phyloP scores from a whole-genome alignment of 1,140 invertebrate genomes.

The Mamestra configurata region DNA sequence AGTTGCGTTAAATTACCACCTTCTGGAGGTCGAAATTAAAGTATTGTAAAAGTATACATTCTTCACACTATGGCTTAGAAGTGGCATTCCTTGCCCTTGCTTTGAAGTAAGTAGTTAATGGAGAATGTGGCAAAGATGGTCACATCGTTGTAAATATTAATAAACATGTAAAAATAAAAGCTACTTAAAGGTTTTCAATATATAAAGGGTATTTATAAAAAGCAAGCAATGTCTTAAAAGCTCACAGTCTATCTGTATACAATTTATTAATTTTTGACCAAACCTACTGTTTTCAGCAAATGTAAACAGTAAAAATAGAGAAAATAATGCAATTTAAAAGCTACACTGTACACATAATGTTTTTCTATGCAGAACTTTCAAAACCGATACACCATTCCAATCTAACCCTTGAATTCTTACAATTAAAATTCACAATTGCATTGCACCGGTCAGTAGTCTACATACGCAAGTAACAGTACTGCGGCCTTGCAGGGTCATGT shows the following conservation, averaged over 20 bases:
- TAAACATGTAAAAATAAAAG: no score
- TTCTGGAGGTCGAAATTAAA: slow-evolving; percentile 43
- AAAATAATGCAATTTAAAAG: background rate
- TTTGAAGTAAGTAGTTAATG: background rate
- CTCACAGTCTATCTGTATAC: no score
- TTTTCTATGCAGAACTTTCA: background rate
- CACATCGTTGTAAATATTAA: background rate
- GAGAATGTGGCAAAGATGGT: slow-evolving; percentile 1
- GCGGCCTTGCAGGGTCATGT: slow-evolving; percentile 78
- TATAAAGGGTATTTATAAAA: no score
- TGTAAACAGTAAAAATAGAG: no score
- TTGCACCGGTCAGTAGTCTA: slow-evolving; percentile 63
- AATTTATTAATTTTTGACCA: no score
- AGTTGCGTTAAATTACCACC: slow-evolving; percentile 48
- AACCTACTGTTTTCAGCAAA: no score
- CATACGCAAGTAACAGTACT: slow-evolving; percentile 72
- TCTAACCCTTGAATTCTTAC: background rate
- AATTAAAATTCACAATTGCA: slow-evolving; percentile 42
- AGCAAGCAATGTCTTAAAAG: no score
- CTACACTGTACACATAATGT: background rate
- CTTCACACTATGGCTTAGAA: slow-evolving; percentile 22
- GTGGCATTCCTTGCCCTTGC: slow-evolving; percentile 24
- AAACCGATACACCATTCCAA: background rate
- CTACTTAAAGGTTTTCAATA: no score
- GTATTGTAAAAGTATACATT: slow-evolving; percentile 27